Evolutionary conservation across 2,797 vertebrate species (phyloP).

Genomic region (Rhabdomys pumilio): DNA sequence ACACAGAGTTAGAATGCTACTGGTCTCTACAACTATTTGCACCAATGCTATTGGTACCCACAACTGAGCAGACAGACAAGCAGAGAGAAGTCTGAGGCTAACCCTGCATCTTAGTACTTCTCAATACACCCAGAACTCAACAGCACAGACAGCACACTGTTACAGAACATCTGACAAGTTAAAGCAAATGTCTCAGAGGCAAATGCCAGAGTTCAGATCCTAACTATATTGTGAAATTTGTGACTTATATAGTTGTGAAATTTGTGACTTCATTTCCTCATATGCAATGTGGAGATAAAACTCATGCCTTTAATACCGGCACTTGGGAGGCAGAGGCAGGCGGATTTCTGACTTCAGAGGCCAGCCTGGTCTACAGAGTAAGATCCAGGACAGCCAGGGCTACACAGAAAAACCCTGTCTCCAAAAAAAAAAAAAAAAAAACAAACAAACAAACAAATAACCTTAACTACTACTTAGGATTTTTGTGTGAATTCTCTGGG

Average conservation of each 20-base stretch:
- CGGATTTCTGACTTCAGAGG: not conserved
- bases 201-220: slow-evolving; percentile 44
- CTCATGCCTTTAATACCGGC: not conserved
- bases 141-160: not conserved
- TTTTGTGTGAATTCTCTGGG: not conserved
- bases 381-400: not conserved
- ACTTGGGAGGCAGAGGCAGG: not conserved
- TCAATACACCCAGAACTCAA: slow-evolving; percentile 33
- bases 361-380: not conserved
- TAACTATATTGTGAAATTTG: slow-evolving; percentile 46
- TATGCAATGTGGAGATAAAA: slow-evolving; percentile 29
- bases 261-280: slow-evolving; percentile 38
- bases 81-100: not conserved
- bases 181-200: not conserved
- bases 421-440: not conserved
- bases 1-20: not conserved
- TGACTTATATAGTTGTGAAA: too few relatives aligned
- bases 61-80: slow-evolving; percentile 35
- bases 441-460: too few relatives aligned
- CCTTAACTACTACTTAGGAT: slow-evolving; percentile 12
- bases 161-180: not conserved
- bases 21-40: not conserved
- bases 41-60: not conserved
- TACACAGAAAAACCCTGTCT: not conserved
- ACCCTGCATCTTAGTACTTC: slow-evolving; percentile 3